Evolutionary conservation across 2,113 vertebrate genomes (phyloP).

Genomic region (Oriolus oriolus): DNA sequence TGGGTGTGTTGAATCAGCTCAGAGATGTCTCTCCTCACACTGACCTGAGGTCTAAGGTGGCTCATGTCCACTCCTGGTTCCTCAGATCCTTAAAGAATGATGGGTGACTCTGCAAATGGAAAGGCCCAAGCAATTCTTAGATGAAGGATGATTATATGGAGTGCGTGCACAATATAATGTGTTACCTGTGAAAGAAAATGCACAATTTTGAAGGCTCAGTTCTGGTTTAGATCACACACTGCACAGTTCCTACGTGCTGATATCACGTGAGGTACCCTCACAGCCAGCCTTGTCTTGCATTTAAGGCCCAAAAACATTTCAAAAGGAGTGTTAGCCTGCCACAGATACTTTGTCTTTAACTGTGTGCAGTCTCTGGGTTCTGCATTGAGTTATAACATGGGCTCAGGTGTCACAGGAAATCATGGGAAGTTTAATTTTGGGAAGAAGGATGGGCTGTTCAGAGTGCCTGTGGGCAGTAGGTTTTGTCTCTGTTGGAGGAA

Average conservation of each 20-base stretch:
- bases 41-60: background rate
- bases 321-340: background rate
- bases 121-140: background rate
- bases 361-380: background rate
- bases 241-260: fast-evolving
- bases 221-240: background rate
- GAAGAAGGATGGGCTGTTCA: background rate
- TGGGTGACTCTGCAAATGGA: background rate
- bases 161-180: no score
- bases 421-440: background rate
- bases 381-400: background rate
- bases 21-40: background rate
- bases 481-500: background rate
- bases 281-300: background rate
- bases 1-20: background rate
- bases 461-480: background rate
- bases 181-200: background rate
- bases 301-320: background rate
- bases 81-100: background rate
- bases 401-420: background rate
- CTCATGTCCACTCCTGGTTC: background rate
- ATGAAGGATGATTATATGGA: background rate
- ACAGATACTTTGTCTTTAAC: background rate
- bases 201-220: background rate
- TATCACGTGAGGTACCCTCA: background rate